Base-by-base conservation (phyloP, 2,888 invertebrate genomes). In the Sympetrum striolatum region DNA sequence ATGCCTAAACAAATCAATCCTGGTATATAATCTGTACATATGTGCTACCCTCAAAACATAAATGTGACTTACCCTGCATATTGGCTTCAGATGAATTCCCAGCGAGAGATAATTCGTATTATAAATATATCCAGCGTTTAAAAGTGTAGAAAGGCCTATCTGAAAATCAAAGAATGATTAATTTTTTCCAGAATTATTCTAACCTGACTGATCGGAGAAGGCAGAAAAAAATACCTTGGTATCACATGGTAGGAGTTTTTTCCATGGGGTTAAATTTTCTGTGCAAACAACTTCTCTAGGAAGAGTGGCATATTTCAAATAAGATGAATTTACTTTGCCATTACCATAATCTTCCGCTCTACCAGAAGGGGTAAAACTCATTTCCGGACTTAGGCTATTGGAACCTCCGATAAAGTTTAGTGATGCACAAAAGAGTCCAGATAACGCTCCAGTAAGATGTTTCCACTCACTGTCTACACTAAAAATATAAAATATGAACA, bases 201-300 rank as follows among this genome's bases (percentile, higher is more conserved):
- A 3, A 1, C 8, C 0, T 12, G 0, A 31, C 22, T 25, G 25
- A 31, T 10, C 10, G 12, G 31, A 73, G 1, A 31, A 31, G 18
- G n/a, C 8, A 2, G n/a, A 60, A 73, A 31, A 8, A 91, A 91
- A 92, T 93, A 95, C 96, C 93, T 96, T 97, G n/a, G 97, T 97
- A 94, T 97, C 97, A 94, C 99, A 99, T 0, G 99, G 99, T 81
- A 99, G 94, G 6, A 99, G 94, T 93, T 99, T 99, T 93, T 98
- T 98, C 97, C 99, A 99, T 0, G 99, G 99, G 22, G 99, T 99
- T 92, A 99, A 94, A 94, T 99, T 99, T 94, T 99, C 99, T 0
- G 99, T 99, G 93, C 99, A 99, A 5, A 99, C 98, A 92, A 98
- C 98, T 95, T 99, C 99, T 92, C 98, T 95, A 0, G 99, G 98